Base-by-base conservation (phyloP, 2,888 invertebrate genomes). In the Drosophila trichaetosa region DNA sequence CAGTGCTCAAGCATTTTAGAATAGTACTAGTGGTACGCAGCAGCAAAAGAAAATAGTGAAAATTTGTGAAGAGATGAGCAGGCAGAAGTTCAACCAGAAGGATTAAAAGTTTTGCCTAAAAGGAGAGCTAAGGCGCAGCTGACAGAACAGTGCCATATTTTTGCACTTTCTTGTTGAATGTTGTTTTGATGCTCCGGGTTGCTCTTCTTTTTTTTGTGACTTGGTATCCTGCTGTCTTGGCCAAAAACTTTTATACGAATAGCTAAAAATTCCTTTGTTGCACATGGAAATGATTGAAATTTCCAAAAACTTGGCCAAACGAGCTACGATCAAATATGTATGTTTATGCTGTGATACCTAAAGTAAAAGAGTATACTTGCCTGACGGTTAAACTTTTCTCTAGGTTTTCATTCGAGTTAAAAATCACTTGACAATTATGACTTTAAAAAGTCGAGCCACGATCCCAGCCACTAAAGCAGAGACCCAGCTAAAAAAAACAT, bases 91-190 rank as follows among this genome's bases (percentile, higher is more conserved):
- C 65, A 79, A 67, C 71, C 73, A 72, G 74, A 79, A 76, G 84
- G 84, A 84, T 87, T 87, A 79, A 89, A 85, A 81, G 79, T 85
- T 89, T 89, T 61, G 3, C 74, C 67, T 69, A 79, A 89, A 89
- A 71, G 69, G 51, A 64, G 60, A 69, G 51, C 73, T 64, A 65
- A 75, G 65, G 69, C 76, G 36, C 7, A 64, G 36, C 72, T 76
- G 66, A 81, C 81, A 54, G 58, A 74, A 69, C 73, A 83, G 42
- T 81, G 68, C 67, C 72, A 79, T 73, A 74, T 79, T 84, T 82
- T 66, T 34, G 10, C 34, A 11, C 38, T 29, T 27, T 33, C 46
- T 56, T 38, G 65, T 27, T 63, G 13, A 13, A 13, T 61, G 56
- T 51, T 67, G 33, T 51, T 52, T 24, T 59, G 33, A 49, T 56